A percentile compares a stretch with the other conserved stretches of the same genome.
Evolutionary conservation across 2,888 invertebrate genomes (phyloP).

Genomic region (Germaria angustata): DNA sequence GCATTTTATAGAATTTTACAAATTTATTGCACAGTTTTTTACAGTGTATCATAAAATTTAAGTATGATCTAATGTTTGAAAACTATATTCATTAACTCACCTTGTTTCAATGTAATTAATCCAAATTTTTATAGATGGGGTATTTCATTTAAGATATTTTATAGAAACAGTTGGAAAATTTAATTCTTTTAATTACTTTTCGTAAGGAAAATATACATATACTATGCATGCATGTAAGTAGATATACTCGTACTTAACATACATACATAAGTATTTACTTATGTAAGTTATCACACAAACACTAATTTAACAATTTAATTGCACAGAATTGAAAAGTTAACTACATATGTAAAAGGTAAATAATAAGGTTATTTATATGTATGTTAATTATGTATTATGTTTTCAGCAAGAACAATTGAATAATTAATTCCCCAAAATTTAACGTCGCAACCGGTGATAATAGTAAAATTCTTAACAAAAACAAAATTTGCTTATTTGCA

Average conservation of each 20-base stretch:
- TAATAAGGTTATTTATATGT: not conserved
- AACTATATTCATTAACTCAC: too few relatives aligned
- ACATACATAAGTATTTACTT: too few relatives aligned
- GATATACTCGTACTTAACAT: too few relatives aligned
- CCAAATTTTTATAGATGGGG: slow-evolving; percentile 20
- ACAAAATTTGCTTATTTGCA: not conserved
- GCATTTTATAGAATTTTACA: too few relatives aligned
- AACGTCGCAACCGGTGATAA: slow-evolving; percentile 10
- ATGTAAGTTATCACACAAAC: not conserved
- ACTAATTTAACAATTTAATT: not conserved
- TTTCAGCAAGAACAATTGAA: not conserved
- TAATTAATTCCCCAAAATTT: slow-evolving; percentile 32
- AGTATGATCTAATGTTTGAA: not conserved
- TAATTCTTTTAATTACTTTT: slow-evolving; percentile 30
- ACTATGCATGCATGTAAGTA: too few relatives aligned
- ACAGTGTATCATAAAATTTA: not conserved
- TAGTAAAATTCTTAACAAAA: not conserved
- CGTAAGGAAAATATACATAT: slow-evolving; percentile 23
- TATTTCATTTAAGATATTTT: not conserved
- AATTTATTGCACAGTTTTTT: not conserved
- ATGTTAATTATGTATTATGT: not conserved
- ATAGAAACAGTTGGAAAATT: not conserved
- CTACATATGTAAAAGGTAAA: not conserved
- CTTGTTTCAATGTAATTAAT: slow-evolving; percentile 32
- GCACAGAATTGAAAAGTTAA: slow-evolving; percentile 9